Base-by-base conservation (phyloP, 2,888 invertebrate species). In the Papilio elwesi region DNA sequence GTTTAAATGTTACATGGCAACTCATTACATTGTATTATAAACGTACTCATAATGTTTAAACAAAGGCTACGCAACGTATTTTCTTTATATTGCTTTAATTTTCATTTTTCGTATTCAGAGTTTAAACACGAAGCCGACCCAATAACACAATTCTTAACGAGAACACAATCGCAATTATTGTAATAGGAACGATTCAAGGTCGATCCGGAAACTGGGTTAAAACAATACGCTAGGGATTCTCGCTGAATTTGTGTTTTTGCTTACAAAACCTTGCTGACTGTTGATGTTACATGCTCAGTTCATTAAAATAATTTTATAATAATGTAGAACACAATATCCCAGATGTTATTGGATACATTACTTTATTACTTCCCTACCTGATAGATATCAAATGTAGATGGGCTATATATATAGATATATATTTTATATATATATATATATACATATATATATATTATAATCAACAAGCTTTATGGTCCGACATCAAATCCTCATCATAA, bases 121-220 rank as follows among this genome's bases (percentile, higher is more conserved):
- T 51, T 57, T 26, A 43, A 68, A 68, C 63, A 72, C 38, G 36
- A 67, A 66, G 57, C 16, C 62, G 73, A 74, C 73, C 70, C 66
- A 70, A 51, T 70, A 66, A 63, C 70, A 70, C 67, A 74, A 52
- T 67, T 70, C 66, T 53, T 62, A 70, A 63, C 67, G 67, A 70
- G 73, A 52, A 59, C 73, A 70, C 53, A 57, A 73, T 57, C 69
- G 26, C 51, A 73, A 62, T 67, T 67, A 67, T 62, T 53, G 70
- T 63, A 67, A 67, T 66, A 70, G 52, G 70, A 74, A 10, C 16
- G 8, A 70, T 70, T 74, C 70, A 74, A 74, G 73, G 73, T 66
- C 73, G 73, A 15, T 16, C 38, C 16, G 16, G 55, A 74, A 74
- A 70, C 73, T 70, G 38, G 73, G 73, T 73, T 73, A 66, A 66